Base-by-base conservation (phyloP, 2,888 invertebrate genomes). In the Philaethria dido region DNA sequence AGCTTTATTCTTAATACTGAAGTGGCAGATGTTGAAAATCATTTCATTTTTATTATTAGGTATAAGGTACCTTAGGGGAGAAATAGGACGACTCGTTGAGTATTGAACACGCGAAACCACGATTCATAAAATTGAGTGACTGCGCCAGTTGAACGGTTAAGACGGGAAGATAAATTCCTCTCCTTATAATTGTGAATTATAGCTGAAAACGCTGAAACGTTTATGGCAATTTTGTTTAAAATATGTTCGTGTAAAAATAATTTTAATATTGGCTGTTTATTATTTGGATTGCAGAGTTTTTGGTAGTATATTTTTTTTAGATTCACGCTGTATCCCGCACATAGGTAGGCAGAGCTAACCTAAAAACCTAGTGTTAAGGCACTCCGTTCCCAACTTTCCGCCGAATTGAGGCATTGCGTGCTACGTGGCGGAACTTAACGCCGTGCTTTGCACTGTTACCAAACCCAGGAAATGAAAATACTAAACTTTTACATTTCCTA, bases 91-190 rank as follows among this genome's bases (percentile, higher is more conserved):
- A 55, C 62, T 62, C 48, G 67, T 63, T 68, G 33, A 69, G 55
- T 48, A 69, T 63, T 77, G 83, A 80, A 75, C 88, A 89, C 89
- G 88, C 87, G 81, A 88, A 83, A 81, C 72, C 73, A 72, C 85
- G 78, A 88, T 89, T 86, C 84, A 85, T 89, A 86, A 88, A 84
- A 81, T 79, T 82, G 81, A 83, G 83, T 80, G 84, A 81, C 80
- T 80, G 79, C 72, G 79, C 78, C 72, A 74, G 74, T 77, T 74
- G 76, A 78, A 62, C 68, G 74, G 70, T 78, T 73, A 78, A 82
- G 82, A 83, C 82, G 82, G 80, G 82, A 83, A 83, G 84, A 87
- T 78, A 82, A 81, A 87, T 86, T 78, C 78, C 77, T 66, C 25
- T 64, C 52, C 44, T 69, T 80, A 82, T 78, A 85, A 85, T 83